Conservation (phyloP, 2,113 vertebrate genomes). For the Spilogale gracilis region DNA sequence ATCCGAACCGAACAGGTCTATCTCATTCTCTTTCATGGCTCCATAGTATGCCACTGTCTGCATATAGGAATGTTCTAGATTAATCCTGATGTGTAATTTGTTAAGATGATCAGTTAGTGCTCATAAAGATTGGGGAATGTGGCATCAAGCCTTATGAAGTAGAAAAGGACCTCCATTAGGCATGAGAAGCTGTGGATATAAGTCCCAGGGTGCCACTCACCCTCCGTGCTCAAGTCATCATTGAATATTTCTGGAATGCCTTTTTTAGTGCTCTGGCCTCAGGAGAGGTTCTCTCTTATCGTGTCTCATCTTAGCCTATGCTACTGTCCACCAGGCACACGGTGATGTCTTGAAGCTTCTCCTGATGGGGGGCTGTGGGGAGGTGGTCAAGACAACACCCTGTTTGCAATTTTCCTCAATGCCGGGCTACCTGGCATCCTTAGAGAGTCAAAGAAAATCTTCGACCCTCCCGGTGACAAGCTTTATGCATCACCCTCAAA, state of each 20-base stretch:
- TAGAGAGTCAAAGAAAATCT: neutral
- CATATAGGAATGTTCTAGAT: neutral
- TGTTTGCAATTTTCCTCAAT: neutral
- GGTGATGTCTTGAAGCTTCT: neutral
- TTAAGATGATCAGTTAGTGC: neutral
- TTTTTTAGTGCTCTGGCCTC: neutral
- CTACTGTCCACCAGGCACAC: neutral
- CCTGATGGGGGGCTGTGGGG: neutral
- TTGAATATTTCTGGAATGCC: neutral
- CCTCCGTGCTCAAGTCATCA: neutral
- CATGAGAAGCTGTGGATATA: neutral
- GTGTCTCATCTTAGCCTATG: neutral
- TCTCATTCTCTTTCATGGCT: neutral
- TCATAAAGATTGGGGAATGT: neutral
- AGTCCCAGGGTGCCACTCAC: rapidly evolving
- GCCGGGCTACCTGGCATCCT: neutral
- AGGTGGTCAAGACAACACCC: neutral
- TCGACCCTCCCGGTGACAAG: neutral
- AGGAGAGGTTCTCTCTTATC: neutral
- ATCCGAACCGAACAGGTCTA: neutral
- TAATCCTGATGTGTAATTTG: neutral
- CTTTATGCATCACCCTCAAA: neutral
- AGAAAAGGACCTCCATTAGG: neutral
- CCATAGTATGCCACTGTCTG: rapidly evolving
- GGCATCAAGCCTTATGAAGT: neutral